phyloP scores from a whole-genome alignment of 2,888 invertebrate species.

The Dyspetes luteomarginatus region DNA sequence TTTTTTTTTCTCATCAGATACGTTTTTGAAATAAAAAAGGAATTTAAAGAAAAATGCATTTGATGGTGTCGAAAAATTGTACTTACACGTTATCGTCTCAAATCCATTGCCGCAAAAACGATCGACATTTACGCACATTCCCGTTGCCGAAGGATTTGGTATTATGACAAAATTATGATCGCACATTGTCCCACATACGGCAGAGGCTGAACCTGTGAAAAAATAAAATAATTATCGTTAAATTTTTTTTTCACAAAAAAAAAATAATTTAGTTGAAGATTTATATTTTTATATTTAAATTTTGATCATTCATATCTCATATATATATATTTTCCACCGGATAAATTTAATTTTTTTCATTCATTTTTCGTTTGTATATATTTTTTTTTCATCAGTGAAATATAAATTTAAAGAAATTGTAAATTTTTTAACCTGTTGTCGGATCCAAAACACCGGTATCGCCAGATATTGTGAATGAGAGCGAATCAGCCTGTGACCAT shows the following conservation, averaged over 20 bases:
- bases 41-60: conserved; percentile 64
- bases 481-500: conserved; percentile 86
- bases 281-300: not conserved
- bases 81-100: conserved; percentile 87
- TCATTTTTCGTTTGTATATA: no score
- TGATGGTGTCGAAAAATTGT: conserved; percentile 22
- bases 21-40: conserved; percentile 18
- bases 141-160: conserved; percentile 86
- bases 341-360: no score
- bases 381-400: not conserved
- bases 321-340: no score
- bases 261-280: no score
- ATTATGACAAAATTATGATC: conserved; percentile 90
- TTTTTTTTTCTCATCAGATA: conserved; percentile 3
- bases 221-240: not conserved
- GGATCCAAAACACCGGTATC: conserved; percentile 88
- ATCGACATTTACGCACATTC: conserved; percentile 84
- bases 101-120: conserved; percentile 91
- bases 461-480: conserved; percentile 89
- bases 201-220: conserved; percentile 71
- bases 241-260: no score
- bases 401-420: no score
- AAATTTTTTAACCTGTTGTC: conserved; percentile 75
- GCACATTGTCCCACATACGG: conserved; percentile 86
- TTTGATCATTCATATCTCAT: no score